These are phyloP conservation scores for Ceratitis capitata DNA, from an alignment of 1,140 invertebrate species.

Conservation along the genomic window DNA sequence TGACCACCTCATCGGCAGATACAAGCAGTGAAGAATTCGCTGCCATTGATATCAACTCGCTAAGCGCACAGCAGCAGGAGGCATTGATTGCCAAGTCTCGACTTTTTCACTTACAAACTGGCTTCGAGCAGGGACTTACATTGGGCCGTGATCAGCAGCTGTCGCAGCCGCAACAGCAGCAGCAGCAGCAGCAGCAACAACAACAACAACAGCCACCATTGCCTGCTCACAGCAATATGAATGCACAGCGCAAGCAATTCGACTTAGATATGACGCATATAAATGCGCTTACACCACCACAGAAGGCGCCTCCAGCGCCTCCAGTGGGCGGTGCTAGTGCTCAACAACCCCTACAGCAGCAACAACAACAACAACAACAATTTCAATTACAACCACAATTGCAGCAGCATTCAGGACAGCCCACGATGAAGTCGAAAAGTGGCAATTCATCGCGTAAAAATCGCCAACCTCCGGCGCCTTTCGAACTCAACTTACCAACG, in stretches of 20 bases:
- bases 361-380: slow-evolving; percentile 35
- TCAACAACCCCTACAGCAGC: slow-evolving; percentile 22
- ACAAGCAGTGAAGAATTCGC: slow-evolving; percentile 56
- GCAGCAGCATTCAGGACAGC: slow-evolving; percentile 22
- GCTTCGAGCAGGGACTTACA: slow-evolving; percentile 56
- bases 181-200: slow-evolving; percentile 38
- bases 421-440: neutral
- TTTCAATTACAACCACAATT: slow-evolving; percentile 12
- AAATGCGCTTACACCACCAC: slow-evolving; percentile 57
- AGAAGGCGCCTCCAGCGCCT: slow-evolving; percentile 60
- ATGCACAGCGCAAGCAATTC: slow-evolving; percentile 55
- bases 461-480: slow-evolving; percentile 51
- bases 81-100: slow-evolving; percentile 62
- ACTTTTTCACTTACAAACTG: slow-evolving; percentile 61
- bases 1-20: slow-evolving; percentile 36
- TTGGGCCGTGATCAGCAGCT: slow-evolving; percentile 38
- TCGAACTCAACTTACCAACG: slow-evolving; percentile 49
- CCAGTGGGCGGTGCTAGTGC: slow-evolving; percentile 47
- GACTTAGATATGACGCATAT: slow-evolving; percentile 62
- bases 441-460: slow-evolving; percentile 49
- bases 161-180: slow-evolving; percentile 16
- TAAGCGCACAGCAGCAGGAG: slow-evolving; percentile 62
- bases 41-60: slow-evolving; percentile 59
- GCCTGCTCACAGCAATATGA: neutral
- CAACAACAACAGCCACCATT: slow-evolving; percentile 24